A percentile compares a stretch with the other conserved stretches of the same genome.
Evolutionary conservation across 1,140 invertebrate species (phyloP).

Genomic region (Habropoda laboriosa): DNA sequence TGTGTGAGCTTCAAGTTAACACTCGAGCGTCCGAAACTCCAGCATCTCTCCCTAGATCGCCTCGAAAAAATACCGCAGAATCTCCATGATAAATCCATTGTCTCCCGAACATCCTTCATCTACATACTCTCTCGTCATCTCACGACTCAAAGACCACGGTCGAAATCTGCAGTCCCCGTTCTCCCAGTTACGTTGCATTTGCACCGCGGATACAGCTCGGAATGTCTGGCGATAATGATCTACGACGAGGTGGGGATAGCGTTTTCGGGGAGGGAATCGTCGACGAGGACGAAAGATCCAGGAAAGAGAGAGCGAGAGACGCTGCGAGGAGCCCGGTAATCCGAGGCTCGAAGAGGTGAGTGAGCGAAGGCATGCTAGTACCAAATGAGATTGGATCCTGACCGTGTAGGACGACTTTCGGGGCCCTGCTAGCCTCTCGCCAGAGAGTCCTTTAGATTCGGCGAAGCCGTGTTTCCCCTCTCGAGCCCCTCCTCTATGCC

Average conservation of each 20-base stretch:
- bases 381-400: slow-evolving; percentile 65
- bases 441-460: slow-evolving; percentile 61
- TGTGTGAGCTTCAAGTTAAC: too few relatives aligned
- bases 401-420: slow-evolving; percentile 63
- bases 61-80: too few relatives aligned
- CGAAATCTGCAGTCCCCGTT: background rate
- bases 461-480: slow-evolving; percentile 29
- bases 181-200: slow-evolving; percentile 51
- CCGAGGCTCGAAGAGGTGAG: slow-evolving; percentile 63
- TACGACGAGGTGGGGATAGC: slow-evolving; percentile 49
- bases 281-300: slow-evolving; percentile 15
- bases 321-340: slow-evolving; percentile 51
- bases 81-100: too few relatives aligned
- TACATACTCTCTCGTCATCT: background rate
- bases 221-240: slow-evolving; percentile 68
- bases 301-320: background rate
- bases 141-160: background rate
- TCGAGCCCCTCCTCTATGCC: slow-evolving; percentile 5
- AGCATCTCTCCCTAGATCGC: too few relatives aligned
- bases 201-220: slow-evolving; percentile 56
- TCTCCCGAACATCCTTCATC: too few relatives aligned
- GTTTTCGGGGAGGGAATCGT: slow-evolving; percentile 43
- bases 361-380: slow-evolving; percentile 66
- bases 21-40: too few relatives aligned
- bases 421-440: slow-evolving; percentile 52